Evolutionary conservation across 2,888 invertebrate genomes (phyloP).

Genomic region (Eulithis testata): DNA sequence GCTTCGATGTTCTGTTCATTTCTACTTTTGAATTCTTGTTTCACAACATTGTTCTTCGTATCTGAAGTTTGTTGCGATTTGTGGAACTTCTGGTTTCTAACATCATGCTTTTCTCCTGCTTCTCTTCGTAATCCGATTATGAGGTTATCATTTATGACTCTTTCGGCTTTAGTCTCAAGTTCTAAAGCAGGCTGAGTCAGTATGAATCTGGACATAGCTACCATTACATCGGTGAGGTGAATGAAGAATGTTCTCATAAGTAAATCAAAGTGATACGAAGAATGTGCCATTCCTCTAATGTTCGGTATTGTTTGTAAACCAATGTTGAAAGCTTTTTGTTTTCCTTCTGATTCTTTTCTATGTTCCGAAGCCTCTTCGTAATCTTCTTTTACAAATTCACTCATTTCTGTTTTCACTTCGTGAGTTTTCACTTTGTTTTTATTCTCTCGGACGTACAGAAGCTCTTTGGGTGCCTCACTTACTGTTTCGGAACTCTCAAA

Average conservation of each 20-base stretch:
- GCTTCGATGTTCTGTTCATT: conserved; percentile 24
- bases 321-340: conserved; percentile 63
- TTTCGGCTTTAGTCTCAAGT: conserved; percentile 38
- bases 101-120: conserved; percentile 29
- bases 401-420: conserved; percentile 32
- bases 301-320: conserved; percentile 74
- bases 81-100: conserved; percentile 30
- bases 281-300: conserved; percentile 63
- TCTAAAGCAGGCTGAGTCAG: conserved; percentile 57
- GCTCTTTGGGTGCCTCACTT: conserved; percentile 26
- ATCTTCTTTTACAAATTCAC: conserved; percentile 27
- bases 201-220: conserved; percentile 72
- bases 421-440: conserved; percentile 27
- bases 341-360: conserved; percentile 46
- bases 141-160: conserved; percentile 41
- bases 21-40: conserved; percentile 12
- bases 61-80: conserved; percentile 13
- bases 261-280: conserved; percentile 66
- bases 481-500: conserved; percentile 5
- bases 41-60: conserved; percentile 17
- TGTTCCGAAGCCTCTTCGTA: conserved; percentile 20
- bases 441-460: conserved; percentile 20
- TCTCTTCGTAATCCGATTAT: conserved; percentile 39
- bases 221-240: conserved; percentile 78
- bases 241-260: conserved; percentile 75